Conservation (phyloP, 2,888 invertebrate genomes). For the Mayetiola destructor region DNA sequence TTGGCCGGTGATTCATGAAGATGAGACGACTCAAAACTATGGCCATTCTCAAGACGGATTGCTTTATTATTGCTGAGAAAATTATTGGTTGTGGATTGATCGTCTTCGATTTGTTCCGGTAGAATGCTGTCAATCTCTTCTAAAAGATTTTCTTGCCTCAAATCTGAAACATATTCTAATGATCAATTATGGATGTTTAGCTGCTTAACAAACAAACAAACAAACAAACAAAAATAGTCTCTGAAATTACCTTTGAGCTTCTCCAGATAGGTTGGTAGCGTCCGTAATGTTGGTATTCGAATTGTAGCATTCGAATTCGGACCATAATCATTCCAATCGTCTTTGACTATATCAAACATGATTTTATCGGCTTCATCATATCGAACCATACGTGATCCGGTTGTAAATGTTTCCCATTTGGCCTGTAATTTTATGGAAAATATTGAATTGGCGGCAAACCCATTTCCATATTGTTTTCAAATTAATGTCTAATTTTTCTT, state of each 20-base stretch:
- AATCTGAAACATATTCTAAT: too few relatives aligned
- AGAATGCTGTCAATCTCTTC: slow-evolving; percentile 1
- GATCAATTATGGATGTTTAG: too few relatives aligned
- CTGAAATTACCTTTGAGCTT: slow-evolving; percentile 3
- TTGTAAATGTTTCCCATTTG: slow-evolving; percentile 2
- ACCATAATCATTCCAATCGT: slow-evolving; percentile 7
- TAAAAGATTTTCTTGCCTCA: slow-evolving; percentile 2
- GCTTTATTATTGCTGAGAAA: neutral
- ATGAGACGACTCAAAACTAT: slow-evolving; percentile 1
- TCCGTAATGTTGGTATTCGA: slow-evolving; percentile 9
- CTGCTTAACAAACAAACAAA: neutral
- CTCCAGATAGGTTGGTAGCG: neutral
- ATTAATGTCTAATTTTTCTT: neutral
- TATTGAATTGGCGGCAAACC: slow-evolving; percentile 1
- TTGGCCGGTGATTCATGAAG: neutral
- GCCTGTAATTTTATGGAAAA: neutral
- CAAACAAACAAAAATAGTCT: neutral
- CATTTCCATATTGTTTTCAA: too few relatives aligned
- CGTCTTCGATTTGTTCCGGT: neutral
- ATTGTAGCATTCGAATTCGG: slow-evolving; percentile 2
- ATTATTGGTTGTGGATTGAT: neutral
- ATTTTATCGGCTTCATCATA: slow-evolving; percentile 10
- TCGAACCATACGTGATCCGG: slow-evolving; percentile 5
- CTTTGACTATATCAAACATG: slow-evolving; percentile 9
- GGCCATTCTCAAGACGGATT: slow-evolving; percentile 4